Evolutionary conservation across 2,113 vertebrate species (phyloP).

Genomic region (Bostrychus sinensis): DNA sequence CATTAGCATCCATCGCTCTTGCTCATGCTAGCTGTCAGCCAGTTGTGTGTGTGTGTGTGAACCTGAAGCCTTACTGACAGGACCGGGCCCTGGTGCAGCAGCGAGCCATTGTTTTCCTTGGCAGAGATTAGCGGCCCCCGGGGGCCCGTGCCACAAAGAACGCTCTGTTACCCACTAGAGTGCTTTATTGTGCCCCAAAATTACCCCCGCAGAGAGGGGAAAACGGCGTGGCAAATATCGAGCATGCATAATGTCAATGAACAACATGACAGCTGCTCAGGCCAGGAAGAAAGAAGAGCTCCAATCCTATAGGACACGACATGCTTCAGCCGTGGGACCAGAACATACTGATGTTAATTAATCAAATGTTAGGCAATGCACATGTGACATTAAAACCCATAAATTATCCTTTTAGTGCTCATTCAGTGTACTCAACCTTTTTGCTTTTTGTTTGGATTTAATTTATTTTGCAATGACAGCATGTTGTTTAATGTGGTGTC

Average conservation of each 20-base stretch:
- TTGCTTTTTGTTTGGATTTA: too few relatives aligned
- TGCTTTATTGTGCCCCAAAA: constrained; percentile 90
- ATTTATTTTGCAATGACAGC: too few relatives aligned
- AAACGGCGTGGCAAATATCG: constrained; percentile 91
- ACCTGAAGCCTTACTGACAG: constrained; percentile 85
- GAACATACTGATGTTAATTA: background rate
- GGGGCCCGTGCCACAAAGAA: constrained; percentile 91
- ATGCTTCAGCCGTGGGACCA: constrained; percentile 8
- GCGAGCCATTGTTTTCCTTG: constrained; percentile 93
- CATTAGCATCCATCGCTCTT: constrained; percentile 16
- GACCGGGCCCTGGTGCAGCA: constrained; percentile 84
- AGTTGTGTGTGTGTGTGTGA: constrained; percentile 57
- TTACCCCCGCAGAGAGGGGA: constrained; percentile 84
- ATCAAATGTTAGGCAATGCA: constrained; percentile 6
- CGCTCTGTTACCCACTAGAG: constrained; percentile 93
- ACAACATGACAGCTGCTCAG: constrained; percentile 89
- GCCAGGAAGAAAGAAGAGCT: constrained; percentile 78
- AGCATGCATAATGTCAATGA: constrained; percentile 87
- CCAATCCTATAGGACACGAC: constrained; percentile 37
- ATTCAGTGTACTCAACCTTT: too few relatives aligned
- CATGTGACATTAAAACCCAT: background rate
- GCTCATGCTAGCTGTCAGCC: constrained; percentile 73
- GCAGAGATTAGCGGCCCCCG: constrained; percentile 88
- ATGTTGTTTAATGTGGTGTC: too few relatives aligned
- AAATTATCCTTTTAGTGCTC: constrained; percentile 11